Conservation (phyloP, 2,888 invertebrate species). For the Thalpophila matura region DNA sequence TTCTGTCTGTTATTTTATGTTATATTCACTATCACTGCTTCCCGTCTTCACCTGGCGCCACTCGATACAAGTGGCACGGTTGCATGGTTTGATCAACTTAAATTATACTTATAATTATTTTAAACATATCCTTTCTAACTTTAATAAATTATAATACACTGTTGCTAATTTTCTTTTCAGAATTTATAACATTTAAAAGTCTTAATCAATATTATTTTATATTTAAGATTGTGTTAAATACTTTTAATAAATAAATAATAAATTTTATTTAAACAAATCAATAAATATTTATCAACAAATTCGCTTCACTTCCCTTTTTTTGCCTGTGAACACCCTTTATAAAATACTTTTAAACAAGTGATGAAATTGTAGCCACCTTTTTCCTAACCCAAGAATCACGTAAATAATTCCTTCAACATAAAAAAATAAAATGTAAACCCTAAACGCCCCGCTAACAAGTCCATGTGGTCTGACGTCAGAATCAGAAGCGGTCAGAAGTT, state of each 20-base stretch:
- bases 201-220: not conserved
- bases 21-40: conserved; percentile 58
- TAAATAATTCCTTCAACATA: not conserved
- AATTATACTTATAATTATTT: conserved; percentile 22
- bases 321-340: not conserved
- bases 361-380: too few relatives aligned
- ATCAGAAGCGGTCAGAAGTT: conserved; percentile 83
- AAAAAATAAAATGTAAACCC: not conserved
- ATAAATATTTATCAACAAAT: too few relatives aligned
- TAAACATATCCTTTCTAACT: conserved; percentile 14
- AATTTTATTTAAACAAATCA: not conserved
- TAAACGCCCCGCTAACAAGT: not conserved
- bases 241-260: not conserved
- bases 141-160: conserved; percentile 6
- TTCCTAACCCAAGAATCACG: too few relatives aligned
- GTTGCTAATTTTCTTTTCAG: conserved; percentile 32
- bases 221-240: not conserved
- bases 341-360: not conserved
- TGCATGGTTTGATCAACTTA: conserved; percentile 63
- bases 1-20: conserved; percentile 81
- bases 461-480: conserved; percentile 69
- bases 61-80: conserved; percentile 56
- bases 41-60: conserved; percentile 51
- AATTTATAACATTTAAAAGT: not conserved
- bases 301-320: not conserved